phyloP scores from a whole-genome alignment of 2,797 vertebrate species.

The Pampus argenteus region DNA sequence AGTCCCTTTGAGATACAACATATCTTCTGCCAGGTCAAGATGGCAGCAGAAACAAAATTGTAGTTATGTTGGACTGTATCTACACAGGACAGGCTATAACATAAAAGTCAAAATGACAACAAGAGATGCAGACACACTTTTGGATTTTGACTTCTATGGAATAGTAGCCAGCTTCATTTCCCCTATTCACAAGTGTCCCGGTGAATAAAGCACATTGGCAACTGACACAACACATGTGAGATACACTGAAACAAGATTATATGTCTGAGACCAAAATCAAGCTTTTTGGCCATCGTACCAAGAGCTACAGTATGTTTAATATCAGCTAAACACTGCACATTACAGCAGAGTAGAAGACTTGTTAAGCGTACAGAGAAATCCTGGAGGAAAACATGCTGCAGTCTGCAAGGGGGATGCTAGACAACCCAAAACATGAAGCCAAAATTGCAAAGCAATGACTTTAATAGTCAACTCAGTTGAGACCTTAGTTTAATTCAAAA shows the following conservation, averaged over 20 bases:
- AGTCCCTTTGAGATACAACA: too few species aligned
- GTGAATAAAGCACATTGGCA: not conserved
- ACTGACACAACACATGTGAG: not conserved
- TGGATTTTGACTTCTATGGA: not conserved
- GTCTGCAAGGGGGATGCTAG: conserved; percentile 4
- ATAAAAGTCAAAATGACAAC: too few species aligned
- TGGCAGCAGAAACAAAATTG: too few species aligned
- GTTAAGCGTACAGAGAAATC: conserved; percentile 7
- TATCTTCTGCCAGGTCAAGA: too few species aligned
- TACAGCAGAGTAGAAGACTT: not conserved
- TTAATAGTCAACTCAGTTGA: not conserved
- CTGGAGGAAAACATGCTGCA: conserved; percentile 1
- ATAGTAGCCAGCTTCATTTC: conserved; percentile 1
- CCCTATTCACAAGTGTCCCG: conserved; percentile 1
- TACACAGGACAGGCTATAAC: too few species aligned
- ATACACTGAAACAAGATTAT: not conserved
- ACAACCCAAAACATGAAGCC: conserved; percentile 16
- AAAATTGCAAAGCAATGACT: not conserved
- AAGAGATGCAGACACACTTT: too few species aligned
- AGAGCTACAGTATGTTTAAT: not conserved
- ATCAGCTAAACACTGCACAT: conserved; percentile 3
- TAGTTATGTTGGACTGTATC: too few species aligned
- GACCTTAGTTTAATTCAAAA: conserved; percentile 8
- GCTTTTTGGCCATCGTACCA: not conserved
- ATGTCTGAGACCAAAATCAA: conserved; percentile 11